Evolutionary conservation across 2,888 invertebrate genomes (phyloP), one percentile per base, ranked within the genome.

Genomic region (Colletes collaris): DNA sequence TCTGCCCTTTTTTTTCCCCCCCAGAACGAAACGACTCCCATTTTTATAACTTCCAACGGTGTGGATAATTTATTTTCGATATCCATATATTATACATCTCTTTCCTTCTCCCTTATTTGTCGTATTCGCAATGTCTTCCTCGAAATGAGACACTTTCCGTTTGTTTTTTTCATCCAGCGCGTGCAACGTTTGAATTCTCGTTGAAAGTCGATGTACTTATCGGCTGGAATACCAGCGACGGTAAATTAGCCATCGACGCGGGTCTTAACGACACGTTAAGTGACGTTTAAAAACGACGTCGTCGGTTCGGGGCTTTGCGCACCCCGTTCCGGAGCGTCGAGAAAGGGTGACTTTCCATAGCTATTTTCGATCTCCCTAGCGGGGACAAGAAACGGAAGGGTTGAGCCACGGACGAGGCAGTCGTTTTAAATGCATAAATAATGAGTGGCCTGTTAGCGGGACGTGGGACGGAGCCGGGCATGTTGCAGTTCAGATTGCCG

Each of bases 381-480:
- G 65, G 74, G 68, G 56, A 19, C 10, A 79, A 75, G 77, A 81
- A 81, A 80, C 46, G 86, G 84, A 87, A 86, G 87, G 91, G 90
- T 89, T 89, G 81, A 55, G 72, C 64, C 71, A 40, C 55, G 52
- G 58, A 58, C 67, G 71, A 65, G 73, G 69, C 76, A 72, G 81
- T 69, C 77, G 81, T 89, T 90, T 91, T 87, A 90, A 91, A 91
- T 88, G 88, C 88, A 90, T 90, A 89, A 91, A 88, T 89, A 91
- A 91, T 88, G 89, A 90, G 87, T 63, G 78, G 77, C 77, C 79
- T 82, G 81, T 85, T 83, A 81, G 77, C 77, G 81, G 80, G 62
- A 76, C 79, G 79, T 78, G 71, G 71, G 64, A 65, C 56, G 79
- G 78, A 55, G 80, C 81, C 71, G 83, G 81, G 60, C 64, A 64